phyloP scores from a whole-genome alignment of 1,140 invertebrate species.

The Aphaenogaster floridana region DNA sequence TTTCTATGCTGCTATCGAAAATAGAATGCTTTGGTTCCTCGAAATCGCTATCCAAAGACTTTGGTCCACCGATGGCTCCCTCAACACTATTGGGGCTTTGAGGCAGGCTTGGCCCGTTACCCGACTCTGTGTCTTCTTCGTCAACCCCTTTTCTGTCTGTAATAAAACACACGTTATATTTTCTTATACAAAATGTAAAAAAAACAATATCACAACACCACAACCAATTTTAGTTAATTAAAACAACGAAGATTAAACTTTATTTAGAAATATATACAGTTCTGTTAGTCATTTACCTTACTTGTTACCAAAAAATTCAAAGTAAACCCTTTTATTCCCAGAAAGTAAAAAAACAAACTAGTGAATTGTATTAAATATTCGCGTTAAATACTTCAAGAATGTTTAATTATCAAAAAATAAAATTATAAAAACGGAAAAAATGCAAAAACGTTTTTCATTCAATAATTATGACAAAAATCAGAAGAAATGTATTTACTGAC shows the following conservation, averaged over 20 bases:
- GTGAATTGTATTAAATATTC: slow-evolving; percentile 21
- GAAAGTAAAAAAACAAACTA: neutral
- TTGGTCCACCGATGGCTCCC: slow-evolving; percentile 90
- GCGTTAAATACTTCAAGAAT: neutral
- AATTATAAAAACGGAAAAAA: neutral
- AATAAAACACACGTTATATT: slow-evolving; percentile 21
- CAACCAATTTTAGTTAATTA: slow-evolving; percentile 17
- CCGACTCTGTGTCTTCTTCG: slow-evolving; percentile 98
- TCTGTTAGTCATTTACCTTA: slow-evolving; percentile 31
- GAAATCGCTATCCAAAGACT: slow-evolving; percentile 93
- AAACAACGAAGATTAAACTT: slow-evolving; percentile 19
- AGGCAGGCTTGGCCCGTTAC: slow-evolving; percentile 96
- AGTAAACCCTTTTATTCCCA: neutral
- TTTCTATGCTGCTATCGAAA: slow-evolving; percentile 89
- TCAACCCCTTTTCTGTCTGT: slow-evolving; percentile 84
- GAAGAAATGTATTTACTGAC: slow-evolving; percentile 1
- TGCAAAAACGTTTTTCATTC: neutral
- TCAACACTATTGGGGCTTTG: slow-evolving; percentile 97
- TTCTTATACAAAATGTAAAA: neutral
- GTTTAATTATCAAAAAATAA: neutral
- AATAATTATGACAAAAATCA: neutral
- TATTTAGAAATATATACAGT: slow-evolving; percentile 11
- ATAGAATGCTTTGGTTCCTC: slow-evolving; percentile 90
- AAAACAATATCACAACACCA: neutral
- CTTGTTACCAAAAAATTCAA: neutral